Percentiles rank a stretch among this genome's conserved stretches.
phyloP scores from a whole-genome alignment of 2,113 vertebrate species.

The human (Homo sapiens) region DNA sequence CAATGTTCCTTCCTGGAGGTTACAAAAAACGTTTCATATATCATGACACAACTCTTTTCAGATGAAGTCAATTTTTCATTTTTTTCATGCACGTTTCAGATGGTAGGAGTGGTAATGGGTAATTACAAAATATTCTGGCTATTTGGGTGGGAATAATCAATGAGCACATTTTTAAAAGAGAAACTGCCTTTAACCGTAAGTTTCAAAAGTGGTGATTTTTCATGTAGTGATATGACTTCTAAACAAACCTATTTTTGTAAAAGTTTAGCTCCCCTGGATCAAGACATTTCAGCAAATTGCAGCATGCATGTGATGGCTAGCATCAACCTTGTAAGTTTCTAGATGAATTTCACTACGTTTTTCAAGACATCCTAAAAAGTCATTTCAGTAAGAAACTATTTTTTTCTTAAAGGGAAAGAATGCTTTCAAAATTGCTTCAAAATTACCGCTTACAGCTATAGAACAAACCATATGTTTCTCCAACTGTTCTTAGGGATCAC shows the following conservation, averaged over 20 bases:
- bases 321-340: background rate
- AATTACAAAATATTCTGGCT: conserved; percentile 43
- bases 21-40: conserved; percentile 31
- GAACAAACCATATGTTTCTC: background rate
- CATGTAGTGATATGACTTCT: background rate
- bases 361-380: conserved; percentile 25
- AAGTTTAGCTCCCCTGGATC: background rate
- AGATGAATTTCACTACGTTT: background rate
- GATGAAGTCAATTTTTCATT: background rate
- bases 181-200: background rate
- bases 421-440: background rate
- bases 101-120: background rate
- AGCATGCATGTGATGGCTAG: background rate
- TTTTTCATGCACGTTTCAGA: conserved; percentile 17
- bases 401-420: background rate
- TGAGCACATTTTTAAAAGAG: background rate
- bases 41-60: conserved; percentile 47
- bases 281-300: background rate
- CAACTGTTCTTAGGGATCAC: background rate
- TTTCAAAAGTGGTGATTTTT: background rate
- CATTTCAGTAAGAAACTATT: background rate
- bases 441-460: background rate
- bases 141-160: background rate
- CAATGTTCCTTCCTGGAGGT: conserved; percentile 72
- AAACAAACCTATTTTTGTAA: background rate